Base-by-base conservation (phyloP, 1,140 invertebrate species). In the Anastrepha ludens region DNA sequence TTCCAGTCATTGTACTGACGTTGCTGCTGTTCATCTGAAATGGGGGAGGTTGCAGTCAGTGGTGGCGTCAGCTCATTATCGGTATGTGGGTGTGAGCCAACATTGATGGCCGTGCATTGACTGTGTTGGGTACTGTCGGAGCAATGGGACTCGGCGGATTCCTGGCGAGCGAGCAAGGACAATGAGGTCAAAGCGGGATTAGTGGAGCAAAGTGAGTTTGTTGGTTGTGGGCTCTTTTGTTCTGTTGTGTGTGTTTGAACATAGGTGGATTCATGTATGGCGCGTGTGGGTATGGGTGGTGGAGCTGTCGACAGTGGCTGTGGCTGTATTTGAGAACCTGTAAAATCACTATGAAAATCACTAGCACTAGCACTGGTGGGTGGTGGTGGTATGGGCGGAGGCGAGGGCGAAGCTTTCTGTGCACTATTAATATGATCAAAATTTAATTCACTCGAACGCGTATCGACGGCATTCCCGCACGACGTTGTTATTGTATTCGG, bases 101-200 rank as follows among this genome's bases (percentile, higher is more conserved):
- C 92, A 85, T 94, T 94, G 88, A 94, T 94, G 59, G 94, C 94
- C 1, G 95, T 96, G 89, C 94, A 95, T 67, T 94, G 91, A 88
- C 92, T 93, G 88, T 92, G 90, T 3, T 94, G 94, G 13, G 94
- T 94, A 17, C 94, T 94, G 85, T 94, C 94, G 39, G 94, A 95
- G 85, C 91, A 91, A 85, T 92, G 90, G 85, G 94, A 94, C 87
- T 93, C 93, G 6, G 90, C 89, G 39, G 93, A 94, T 65, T 93
- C 92, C 85, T 94, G 92, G 9, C 92, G 91, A 8, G 17, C n/a
- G 11, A 81, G n/a, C 47, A 81, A 81, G 86, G 47, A 29, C 41
- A 87, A 7, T 64, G 88, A 60, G 86, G 86, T 78, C 41, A 86
- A 85, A 62, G 78, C 85, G 9, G 86, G 62, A 90, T 88, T 60